phyloP scores from a whole-genome alignment of 2,888 invertebrate species.

The Candidula unifasciata region DNA sequence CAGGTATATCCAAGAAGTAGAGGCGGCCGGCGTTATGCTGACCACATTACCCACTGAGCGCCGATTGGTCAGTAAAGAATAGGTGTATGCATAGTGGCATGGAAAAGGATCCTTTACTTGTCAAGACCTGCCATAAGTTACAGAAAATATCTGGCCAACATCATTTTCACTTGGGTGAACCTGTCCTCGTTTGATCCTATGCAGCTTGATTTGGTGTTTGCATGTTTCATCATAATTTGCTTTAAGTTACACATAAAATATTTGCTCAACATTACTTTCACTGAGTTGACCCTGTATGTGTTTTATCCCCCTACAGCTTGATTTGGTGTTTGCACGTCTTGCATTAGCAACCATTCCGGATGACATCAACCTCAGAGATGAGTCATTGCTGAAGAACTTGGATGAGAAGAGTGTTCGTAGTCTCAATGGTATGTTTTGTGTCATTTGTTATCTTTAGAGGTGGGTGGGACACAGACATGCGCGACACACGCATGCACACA shows the following conservation, averaged over 20 bases:
- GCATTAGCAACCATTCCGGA: conserved; percentile 97
- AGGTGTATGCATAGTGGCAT: too few relatives aligned
- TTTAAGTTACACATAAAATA: not conserved
- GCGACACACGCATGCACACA: too few relatives aligned
- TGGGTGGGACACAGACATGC: not conserved
- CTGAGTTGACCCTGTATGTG: not conserved
- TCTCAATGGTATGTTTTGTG: conserved; percentile 84
- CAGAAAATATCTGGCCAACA: too few relatives aligned
- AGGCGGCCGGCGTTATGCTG: too few relatives aligned
- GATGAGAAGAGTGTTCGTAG: conserved; percentile 97
- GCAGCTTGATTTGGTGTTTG: conserved; percentile 94
- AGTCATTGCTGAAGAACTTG: conserved; percentile 90
- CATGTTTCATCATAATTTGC: conserved; percentile 82
- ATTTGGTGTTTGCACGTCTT: conserved; percentile 96
- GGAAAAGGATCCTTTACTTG: too few relatives aligned
- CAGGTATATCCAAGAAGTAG: too few relatives aligned
- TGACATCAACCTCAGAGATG: conserved; percentile 89
- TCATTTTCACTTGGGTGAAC: too few relatives aligned
- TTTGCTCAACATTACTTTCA: too few relatives aligned
- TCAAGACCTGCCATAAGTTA: too few relatives aligned
- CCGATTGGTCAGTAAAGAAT: too few relatives aligned
- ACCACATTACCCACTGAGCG: too few relatives aligned
- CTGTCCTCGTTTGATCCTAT: too few relatives aligned
- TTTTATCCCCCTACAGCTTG: conserved; percentile 81
- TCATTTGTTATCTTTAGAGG: not conserved